These are phyloP conservation scores for Leptestheria dahalacensis DNA, from an alignment of 1,140 invertebrate species.

Conservation along the genomic window DNA sequence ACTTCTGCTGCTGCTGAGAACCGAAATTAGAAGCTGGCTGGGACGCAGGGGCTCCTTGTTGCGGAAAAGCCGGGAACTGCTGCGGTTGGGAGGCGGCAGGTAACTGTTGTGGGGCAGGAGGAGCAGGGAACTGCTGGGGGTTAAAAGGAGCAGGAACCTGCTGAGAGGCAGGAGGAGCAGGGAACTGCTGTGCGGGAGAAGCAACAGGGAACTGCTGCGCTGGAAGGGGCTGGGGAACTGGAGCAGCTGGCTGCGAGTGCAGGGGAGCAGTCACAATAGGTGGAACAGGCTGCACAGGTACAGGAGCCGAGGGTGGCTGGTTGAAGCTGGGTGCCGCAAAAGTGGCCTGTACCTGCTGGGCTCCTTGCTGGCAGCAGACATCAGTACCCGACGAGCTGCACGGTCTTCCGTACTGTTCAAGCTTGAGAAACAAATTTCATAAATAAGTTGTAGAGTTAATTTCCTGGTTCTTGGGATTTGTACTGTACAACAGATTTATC, in stretches of 20 bases:
- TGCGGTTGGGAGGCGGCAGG: not conserved
- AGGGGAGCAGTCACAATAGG: not conserved
- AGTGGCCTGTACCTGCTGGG: no score
- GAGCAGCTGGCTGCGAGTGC: constrained; percentile 5
- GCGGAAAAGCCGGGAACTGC: not conserved
- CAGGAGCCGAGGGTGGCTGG: no score
- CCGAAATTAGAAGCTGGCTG: not conserved
- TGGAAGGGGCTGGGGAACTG: constrained; percentile 12
- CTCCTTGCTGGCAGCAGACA: no score
- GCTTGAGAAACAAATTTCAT: no score
- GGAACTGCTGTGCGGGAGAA: constrained; percentile 4
- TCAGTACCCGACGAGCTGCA: no score
- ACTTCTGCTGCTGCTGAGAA: not conserved
- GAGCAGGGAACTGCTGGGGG: not conserved
- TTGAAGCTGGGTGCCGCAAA: no score
- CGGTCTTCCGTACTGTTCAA: no score
- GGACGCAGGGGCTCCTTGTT: no score
- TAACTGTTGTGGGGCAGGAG: constrained; percentile 6
- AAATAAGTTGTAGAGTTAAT: no score
- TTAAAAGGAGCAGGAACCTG: not conserved
- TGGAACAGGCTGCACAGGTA: no score
- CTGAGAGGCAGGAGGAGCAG: constrained; percentile 1
- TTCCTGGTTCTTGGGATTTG: no score
- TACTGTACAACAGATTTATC: no score
- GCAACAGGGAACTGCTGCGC: constrained; percentile 6